Conservation (phyloP, 2,797 vertebrate species). For the Notolepis coatsorum region DNA sequence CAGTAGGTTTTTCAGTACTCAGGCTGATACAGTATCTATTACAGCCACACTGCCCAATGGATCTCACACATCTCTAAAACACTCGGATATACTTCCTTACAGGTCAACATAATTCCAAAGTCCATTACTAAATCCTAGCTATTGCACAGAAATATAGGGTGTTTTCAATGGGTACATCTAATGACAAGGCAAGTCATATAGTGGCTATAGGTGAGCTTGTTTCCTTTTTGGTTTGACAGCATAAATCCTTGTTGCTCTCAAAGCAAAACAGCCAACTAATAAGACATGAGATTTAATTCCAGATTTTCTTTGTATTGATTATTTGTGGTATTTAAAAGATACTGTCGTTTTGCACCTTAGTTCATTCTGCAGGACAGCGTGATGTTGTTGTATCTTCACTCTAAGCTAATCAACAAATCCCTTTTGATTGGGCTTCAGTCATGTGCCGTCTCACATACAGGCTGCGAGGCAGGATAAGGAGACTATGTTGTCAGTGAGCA, state of each 20-base stretch:
- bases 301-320: slow-evolving; percentile 28
- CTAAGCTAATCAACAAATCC: slow-evolving; percentile 40
- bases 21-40: slow-evolving; percentile 55
- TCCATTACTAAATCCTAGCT: slow-evolving; percentile 40
- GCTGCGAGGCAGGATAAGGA: slow-evolving; percentile 22
- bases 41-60: slow-evolving; percentile 52
- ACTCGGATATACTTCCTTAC: slow-evolving; percentile 60
- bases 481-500: slow-evolving; percentile 32
- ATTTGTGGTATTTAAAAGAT: slow-evolving; percentile 39
- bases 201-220: slow-evolving; percentile 32
- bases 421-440: slow-evolving; percentile 52
- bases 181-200: slow-evolving; percentile 65
- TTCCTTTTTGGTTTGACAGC: slow-evolving; percentile 74
- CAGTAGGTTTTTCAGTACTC: slow-evolving; percentile 49
- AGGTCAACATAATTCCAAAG: slow-evolving; percentile 47
- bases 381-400: slow-evolving; percentile 26
- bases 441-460: slow-evolving; percentile 29
- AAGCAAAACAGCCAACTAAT: slow-evolving; percentile 6
- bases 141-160: slow-evolving; percentile 72
- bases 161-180: slow-evolving; percentile 47
- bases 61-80: slow-evolving; percentile 59
- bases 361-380: slow-evolving; percentile 17
- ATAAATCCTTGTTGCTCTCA: slow-evolving; percentile 57
- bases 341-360: slow-evolving; percentile 10
- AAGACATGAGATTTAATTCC: slow-evolving; percentile 32